A percentile compares a stretch with the other conserved stretches of the same genome.
These are phyloP conservation scores for Pelobates fuscus DNA, from an alignment of 2,113 vertebrate genomes.

Conservation along the genomic window DNA sequence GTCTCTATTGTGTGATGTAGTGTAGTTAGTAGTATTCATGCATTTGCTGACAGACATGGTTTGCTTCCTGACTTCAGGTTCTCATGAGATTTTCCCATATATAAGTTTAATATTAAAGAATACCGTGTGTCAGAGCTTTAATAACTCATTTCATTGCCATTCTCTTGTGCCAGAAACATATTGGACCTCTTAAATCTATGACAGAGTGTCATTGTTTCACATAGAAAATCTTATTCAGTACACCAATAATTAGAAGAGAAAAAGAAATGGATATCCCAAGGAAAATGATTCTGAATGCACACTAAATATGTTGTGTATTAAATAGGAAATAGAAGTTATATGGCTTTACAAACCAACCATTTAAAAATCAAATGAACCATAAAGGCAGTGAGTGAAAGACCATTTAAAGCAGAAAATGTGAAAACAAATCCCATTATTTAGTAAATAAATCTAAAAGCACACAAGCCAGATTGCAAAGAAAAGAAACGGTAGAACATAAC, in stretches of 20 bases:
- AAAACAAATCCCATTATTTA: slow-evolving; percentile 21
- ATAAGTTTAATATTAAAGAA: slow-evolving; percentile 45
- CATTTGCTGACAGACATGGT: slow-evolving; percentile 75
- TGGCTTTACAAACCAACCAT: slow-evolving; percentile 15
- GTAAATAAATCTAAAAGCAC: background rate
- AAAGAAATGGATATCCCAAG: slow-evolving; percentile 21
- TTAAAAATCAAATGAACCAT: slow-evolving; percentile 13
- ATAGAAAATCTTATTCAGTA: slow-evolving; percentile 22
- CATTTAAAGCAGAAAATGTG: background rate
- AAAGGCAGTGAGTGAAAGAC: slow-evolving; percentile 4
- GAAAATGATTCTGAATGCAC: slow-evolving; percentile 14
- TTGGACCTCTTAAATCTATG: slow-evolving; percentile 41
- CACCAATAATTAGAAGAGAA: slow-evolving; percentile 18
- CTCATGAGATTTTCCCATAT: slow-evolving; percentile 72
- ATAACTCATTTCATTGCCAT: slow-evolving; percentile 38
- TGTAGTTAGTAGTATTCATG: slow-evolving; percentile 64
- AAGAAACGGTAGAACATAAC: background rate
- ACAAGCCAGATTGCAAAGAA: background rate
- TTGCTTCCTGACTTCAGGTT: slow-evolving; percentile 82
- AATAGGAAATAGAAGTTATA: slow-evolving; percentile 13
- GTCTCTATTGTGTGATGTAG: slow-evolving; percentile 80
- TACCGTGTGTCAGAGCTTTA: slow-evolving; percentile 38
- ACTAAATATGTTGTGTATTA: slow-evolving; percentile 13
- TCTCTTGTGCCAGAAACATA: slow-evolving; percentile 34
- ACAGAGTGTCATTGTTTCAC: slow-evolving; percentile 40